Base-by-base conservation (phyloP, 2,797 vertebrate genomes). In the Distichodus sexfasciatus region DNA sequence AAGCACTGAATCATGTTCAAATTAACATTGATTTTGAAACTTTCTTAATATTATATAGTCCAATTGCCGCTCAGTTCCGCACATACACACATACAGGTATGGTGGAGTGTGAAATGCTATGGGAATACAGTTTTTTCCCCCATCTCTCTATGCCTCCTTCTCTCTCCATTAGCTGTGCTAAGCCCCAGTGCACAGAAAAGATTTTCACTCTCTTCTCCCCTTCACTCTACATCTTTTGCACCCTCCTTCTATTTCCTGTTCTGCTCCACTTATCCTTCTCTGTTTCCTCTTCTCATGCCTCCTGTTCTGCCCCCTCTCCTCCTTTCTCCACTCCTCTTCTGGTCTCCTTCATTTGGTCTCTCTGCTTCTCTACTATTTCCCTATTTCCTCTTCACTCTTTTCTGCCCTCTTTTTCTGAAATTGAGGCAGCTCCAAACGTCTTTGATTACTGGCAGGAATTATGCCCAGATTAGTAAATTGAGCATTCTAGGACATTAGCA, bases 351-450 rank as follows among this genome's bases (percentile, higher is more conserved):
- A 12, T 26, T 10, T 17, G 24, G 6, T 23, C 28, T 24, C 4
- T 28, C n/a, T n/a, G 6, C 24, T 10, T n/a, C 29, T 35, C 24
- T 21, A 21, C 33, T 10, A 2, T 48, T 31, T 9, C 31, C 11
- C 12, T 29, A 41, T 24, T 10, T 43, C 4, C 15, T 28, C 31
- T 38, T 15, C 35, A 3, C 19, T 28, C 76, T 58, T 68, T 71
- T 62, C 67, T 67, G 47, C 31, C 67, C 17, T 12, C 51, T 19
- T 59, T 14, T 11, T 29, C 29, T 72, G 76, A 71, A 71, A 54
- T 15, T 14, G 11, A 2, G 11, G 29, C 14, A 51, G 54, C 10
- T 23, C 10, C 14, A 67, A 78, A 74, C 76, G 59, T 60, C n/a
- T n/a, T n/a, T n/a, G n/a, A n/a, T n/a, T n/a, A n/a, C n/a, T n/a